These are phyloP conservation scores for Sarcophaga variegata DNA, from an alignment of 2,888 invertebrate species.

Conservation along the genomic window DNA sequence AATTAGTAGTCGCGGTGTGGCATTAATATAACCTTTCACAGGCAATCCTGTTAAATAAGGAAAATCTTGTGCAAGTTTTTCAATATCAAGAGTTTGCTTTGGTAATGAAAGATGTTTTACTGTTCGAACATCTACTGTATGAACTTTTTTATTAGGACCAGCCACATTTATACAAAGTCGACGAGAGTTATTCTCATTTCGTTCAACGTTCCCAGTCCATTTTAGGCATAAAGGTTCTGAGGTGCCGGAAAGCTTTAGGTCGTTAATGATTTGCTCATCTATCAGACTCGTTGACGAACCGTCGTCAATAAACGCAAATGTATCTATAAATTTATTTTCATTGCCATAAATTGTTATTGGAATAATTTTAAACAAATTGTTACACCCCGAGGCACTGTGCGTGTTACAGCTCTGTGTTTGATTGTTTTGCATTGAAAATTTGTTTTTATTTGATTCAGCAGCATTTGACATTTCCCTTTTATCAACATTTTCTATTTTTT, in stretches of 20 bases:
- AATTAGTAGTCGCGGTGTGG: too few species aligned
- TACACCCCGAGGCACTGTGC: neutral
- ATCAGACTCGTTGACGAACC: too few species aligned
- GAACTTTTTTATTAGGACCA: neutral
- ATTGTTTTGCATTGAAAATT: constrained; percentile 17
- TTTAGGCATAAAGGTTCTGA: too few species aligned
- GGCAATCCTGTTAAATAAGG: neutral
- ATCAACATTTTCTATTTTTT: too few species aligned
- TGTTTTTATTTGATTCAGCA: constrained; percentile 17
- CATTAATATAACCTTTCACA: too few species aligned
- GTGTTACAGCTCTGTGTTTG: constrained; percentile 13
- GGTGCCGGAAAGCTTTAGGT: constrained; percentile 22
- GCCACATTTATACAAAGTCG: too few species aligned
- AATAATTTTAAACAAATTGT: constrained; percentile 39
- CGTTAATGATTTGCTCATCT: neutral
- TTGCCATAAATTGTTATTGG: neutral
- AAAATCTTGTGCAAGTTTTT: constrained; percentile 15
- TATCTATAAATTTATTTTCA: constrained; percentile 25
- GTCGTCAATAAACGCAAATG: constrained; percentile 11
- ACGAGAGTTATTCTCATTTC: too few species aligned
- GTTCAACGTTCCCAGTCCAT: too few species aligned
- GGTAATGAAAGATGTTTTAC: constrained; percentile 40
- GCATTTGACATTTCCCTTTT: neutral
- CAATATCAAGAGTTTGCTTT: constrained; percentile 32
- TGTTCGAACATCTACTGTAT: constrained; percentile 35